phyloP scores from a whole-genome alignment of 2,797 vertebrate genomes.

The Bovichtus variegatus region DNA sequence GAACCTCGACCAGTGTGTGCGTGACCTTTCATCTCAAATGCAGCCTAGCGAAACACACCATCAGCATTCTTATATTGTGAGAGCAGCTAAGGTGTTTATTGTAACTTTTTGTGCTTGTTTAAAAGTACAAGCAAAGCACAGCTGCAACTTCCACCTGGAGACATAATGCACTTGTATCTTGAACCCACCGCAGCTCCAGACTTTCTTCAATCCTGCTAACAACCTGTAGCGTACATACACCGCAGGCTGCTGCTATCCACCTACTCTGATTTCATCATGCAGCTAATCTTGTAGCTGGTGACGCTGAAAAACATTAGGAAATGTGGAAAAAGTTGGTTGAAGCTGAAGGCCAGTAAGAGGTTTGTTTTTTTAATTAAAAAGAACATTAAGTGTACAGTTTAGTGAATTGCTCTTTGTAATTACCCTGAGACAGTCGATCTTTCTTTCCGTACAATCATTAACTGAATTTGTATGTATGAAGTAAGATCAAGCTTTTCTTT shows the following conservation, averaged over 20 bases:
- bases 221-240: not conserved
- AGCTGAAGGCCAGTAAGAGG: too few relatives aligned
- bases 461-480: too few relatives aligned
- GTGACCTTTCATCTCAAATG: slow-evolving; percentile 1
- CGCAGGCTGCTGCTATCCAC: not conserved
- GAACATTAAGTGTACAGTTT: too few relatives aligned
- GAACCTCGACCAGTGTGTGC: not conserved
- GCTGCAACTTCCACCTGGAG: not conserved
- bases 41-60: not conserved
- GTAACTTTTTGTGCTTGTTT: not conserved
- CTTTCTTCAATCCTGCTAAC: not conserved
- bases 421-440: too few relatives aligned
- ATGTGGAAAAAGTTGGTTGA: too few relatives aligned
- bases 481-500: too few relatives aligned
- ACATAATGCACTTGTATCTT: not conserved
- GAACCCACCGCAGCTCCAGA: not conserved
- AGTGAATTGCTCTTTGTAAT: too few relatives aligned
- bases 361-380: too few relatives aligned
- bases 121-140: not conserved
- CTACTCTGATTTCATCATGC: not conserved
- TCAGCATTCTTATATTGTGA: not conserved
- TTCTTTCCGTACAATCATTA: too few relatives aligned
- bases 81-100: not conserved
- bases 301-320: too few relatives aligned
- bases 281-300: not conserved